Conservation (phyloP, 1,140 invertebrate genomes). For the Drosophila ohnishii region DNA sequence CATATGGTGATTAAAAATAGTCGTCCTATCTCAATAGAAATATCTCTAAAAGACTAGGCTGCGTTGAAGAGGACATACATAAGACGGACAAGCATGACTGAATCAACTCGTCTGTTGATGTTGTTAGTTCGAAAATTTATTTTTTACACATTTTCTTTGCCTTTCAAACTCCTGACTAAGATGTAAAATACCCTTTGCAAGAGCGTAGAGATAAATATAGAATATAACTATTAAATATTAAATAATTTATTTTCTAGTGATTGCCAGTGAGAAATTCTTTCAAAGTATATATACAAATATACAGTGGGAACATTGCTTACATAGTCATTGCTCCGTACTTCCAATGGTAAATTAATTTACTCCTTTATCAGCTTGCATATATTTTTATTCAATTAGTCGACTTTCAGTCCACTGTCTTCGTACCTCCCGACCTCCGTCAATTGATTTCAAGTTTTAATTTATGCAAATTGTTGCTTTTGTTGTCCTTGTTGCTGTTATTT, state of each 20-base stretch:
- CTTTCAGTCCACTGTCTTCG: constrained; percentile 33
- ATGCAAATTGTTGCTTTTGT: constrained; percentile 81
- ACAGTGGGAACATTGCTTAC: neutral
- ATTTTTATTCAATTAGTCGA: constrained; percentile 10
- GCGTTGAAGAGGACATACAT: no score
- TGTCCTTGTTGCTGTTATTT: constrained; percentile 61
- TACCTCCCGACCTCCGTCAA: constrained; percentile 26
- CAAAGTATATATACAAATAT: neutral
- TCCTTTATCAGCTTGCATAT: neutral
- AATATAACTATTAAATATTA: neutral
- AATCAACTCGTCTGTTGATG: neutral
- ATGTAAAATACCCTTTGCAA: neutral
- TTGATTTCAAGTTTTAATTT: constrained; percentile 81
- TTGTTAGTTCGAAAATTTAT: no score
- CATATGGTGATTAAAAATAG: no score
- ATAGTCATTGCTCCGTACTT: neutral
- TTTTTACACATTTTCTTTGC: no score
- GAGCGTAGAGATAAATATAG: neutral
- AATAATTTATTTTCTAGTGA: neutral
- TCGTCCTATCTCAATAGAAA: no score
- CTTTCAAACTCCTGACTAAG: neutral
- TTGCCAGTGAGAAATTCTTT: neutral
- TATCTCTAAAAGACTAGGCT: no score
- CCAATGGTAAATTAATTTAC: neutral
- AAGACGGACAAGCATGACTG: neutral